These are phyloP conservation scores for Caenorhabditis sulstoni DNA, from an alignment of 2,888 invertebrate species.

Conservation along the genomic window DNA sequence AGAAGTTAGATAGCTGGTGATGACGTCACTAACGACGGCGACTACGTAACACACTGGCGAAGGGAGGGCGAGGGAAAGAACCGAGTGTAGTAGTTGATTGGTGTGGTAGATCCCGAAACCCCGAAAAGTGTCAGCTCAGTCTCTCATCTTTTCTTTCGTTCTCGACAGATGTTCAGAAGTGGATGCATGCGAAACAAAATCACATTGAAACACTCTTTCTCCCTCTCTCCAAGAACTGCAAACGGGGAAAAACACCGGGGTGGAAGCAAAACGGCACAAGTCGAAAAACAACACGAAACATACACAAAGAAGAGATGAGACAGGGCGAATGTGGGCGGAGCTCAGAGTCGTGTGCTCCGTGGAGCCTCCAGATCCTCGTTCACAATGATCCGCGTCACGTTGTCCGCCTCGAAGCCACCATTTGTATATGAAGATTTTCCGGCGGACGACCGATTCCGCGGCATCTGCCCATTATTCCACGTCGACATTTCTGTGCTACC, in stretches of 20 bases:
- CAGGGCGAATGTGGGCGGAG: not conserved
- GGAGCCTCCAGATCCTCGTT: slow-evolving; percentile 37
- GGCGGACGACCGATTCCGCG: slow-evolving; percentile 1
- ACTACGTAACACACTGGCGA: no score
- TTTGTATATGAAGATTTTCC: slow-evolving; percentile 35
- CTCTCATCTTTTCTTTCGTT: no score
- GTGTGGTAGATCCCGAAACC: no score
- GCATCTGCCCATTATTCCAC: slow-evolving; percentile 2
- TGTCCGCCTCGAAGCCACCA: slow-evolving; percentile 22
- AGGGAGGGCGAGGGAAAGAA: no score
- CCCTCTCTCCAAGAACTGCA: not conserved
- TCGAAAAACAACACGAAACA: slow-evolving; percentile 31
- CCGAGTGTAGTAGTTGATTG: no score
- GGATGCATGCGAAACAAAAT: not conserved
- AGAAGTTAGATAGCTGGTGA: slow-evolving; percentile 11
- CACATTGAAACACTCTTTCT: not conserved
- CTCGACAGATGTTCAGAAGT: no score
- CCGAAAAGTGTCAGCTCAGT: no score
- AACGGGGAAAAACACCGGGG: not conserved
- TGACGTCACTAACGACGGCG: not conserved
- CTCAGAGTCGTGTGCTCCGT: slow-evolving; percentile 8
- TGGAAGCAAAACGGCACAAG: not conserved
- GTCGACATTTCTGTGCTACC: slow-evolving; percentile 64
- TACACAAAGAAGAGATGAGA: slow-evolving; percentile 24
- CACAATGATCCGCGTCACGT: slow-evolving; percentile 51